A percentile compares a stretch with the other conserved stretches of the same genome.
Evolutionary conservation across 2,113 vertebrate species (phyloP).

Genomic region (Urocynchramus pylzowi): DNA sequence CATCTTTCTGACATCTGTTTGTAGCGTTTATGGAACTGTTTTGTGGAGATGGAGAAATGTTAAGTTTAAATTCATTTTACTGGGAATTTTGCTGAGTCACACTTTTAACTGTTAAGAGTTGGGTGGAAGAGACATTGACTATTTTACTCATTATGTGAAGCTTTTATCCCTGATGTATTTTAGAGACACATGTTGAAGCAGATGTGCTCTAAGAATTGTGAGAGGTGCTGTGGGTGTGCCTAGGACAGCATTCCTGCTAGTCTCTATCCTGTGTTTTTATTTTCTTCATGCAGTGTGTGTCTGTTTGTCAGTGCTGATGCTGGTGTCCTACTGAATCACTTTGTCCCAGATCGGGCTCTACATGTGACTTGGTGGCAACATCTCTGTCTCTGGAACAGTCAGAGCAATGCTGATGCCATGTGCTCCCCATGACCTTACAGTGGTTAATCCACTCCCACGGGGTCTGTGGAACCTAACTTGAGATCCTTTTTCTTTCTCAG

Average conservation of each 20-base stretch:
- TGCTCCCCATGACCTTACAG: not conserved
- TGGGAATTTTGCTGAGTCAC: not conserved
- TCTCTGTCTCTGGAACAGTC: not conserved
- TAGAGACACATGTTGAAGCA: not conserved
- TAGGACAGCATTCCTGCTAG: not conserved
- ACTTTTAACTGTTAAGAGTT: not conserved
- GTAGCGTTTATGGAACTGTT: not conserved
- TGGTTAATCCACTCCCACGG: fast-evolving
- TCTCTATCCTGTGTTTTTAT: fast-evolving
- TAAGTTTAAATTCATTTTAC: not conserved
- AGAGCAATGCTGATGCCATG: not conserved
- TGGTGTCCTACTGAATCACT: not conserved
- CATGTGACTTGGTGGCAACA: fast-evolving
- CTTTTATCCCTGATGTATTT: not conserved
- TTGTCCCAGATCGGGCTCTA: fast-evolving
- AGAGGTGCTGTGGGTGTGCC: not conserved
- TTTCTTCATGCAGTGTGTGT: not conserved
- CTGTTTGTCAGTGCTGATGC: not conserved
- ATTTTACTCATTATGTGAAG: fast-evolving
- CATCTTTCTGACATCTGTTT: constrained; percentile 4
- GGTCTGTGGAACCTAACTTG: not conserved
- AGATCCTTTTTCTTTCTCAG: not conserved
- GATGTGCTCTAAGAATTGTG: not conserved
- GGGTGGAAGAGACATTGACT: not conserved
- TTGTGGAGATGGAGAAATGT: not conserved